Conservation (phyloP, 2,113 vertebrate genomes). For the Stigmatopora argus region DNA sequence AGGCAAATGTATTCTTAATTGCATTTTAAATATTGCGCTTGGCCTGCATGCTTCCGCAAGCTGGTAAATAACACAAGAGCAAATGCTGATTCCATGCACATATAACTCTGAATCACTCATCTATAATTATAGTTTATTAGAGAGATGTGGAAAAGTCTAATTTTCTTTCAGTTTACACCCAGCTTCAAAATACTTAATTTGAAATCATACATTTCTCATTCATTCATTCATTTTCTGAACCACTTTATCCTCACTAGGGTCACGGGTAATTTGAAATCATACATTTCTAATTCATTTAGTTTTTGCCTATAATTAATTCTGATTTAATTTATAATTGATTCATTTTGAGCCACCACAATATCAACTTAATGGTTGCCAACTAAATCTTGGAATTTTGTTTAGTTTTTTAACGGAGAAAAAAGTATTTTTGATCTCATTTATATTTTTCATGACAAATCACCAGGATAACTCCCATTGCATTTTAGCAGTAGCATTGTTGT, state of each 20-base stretch:
- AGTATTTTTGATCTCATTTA: background rate
- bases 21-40: conserved; percentile 4
- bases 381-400: background rate
- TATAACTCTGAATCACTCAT: background rate
- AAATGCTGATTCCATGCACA: background rate
- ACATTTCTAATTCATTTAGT: background rate
- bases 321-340: background rate
- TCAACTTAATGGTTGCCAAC: background rate
- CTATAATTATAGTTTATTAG: background rate
- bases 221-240: too few relatives aligned
- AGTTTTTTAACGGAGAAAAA: background rate
- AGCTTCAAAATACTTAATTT: background rate
- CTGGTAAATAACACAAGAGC: background rate
- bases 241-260: too few relatives aligned
- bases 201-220: background rate
- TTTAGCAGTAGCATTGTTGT: background rate
- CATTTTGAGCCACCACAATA: background rate
- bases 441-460: background rate
- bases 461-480: too few relatives aligned
- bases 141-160: background rate
- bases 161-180: background rate
- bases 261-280: background rate
- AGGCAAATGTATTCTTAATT: background rate
- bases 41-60: background rate
- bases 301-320: background rate